Evolutionary conservation across 2,113 vertebrate species (phyloP).

Genomic region (Enhydra lutris): DNA sequence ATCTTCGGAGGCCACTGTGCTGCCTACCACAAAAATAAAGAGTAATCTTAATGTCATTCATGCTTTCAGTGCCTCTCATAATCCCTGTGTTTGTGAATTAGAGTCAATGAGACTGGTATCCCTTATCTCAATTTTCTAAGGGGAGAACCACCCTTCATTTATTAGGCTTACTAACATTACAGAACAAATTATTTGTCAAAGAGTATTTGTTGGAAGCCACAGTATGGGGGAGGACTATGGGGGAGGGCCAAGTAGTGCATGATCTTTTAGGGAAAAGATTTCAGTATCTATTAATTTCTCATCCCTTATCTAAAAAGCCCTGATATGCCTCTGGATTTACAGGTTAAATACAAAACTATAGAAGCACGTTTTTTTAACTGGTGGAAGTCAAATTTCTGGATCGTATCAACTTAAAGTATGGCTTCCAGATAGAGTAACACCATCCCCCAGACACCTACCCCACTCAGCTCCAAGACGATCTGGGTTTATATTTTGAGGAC

Average conservation of each 20-base stretch:
- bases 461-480: not conserved
- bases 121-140: not conserved
- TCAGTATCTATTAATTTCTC: not conserved
- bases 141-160: not conserved
- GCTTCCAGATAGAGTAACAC: not conserved
- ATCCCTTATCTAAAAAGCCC: not conserved
- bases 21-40: not conserved
- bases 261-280: not conserved
- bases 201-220: not conserved
- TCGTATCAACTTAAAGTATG: not conserved
- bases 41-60: not conserved
- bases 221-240: not conserved
- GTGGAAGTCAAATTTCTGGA: not conserved
- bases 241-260: not conserved
- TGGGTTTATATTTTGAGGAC: not conserved
- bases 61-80: not conserved
- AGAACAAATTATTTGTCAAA: slow-evolving; percentile 9
- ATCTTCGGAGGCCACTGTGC: not conserved
- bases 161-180: not conserved
- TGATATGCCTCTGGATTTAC: not conserved
- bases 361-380: not conserved
- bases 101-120: not conserved
- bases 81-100: not conserved
- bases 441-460: not conserved
- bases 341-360: not conserved